phyloP scores from a whole-genome alignment of 2,888 invertebrate species.

The Colostygia pectinataria region DNA sequence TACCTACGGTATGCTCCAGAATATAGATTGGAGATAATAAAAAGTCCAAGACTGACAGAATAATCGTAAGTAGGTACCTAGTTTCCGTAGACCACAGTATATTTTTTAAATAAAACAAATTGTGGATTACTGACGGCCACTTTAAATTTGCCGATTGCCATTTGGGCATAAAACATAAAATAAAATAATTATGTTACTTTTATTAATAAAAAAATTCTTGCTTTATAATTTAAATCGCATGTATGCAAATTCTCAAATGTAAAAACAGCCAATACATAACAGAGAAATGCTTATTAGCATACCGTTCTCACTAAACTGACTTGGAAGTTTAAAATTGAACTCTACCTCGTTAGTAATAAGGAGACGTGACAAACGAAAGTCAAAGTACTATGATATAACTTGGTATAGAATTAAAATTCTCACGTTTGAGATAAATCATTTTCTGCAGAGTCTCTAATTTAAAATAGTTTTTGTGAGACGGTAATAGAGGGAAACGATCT shows the following conservation, averaged over 20 bases:
- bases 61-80: too few relatives aligned
- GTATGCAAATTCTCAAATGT: slow-evolving; percentile 14
- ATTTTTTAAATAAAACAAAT: not conserved
- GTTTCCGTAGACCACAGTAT: too few relatives aligned
- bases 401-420: slow-evolving; percentile 20
- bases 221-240: not conserved
- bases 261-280: slow-evolving; percentile 28
- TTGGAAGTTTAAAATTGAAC: slow-evolving; percentile 10
- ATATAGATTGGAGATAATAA: too few relatives aligned
- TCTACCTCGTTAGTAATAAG: slow-evolving; percentile 11
- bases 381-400: slow-evolving; percentile 25
- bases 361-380: slow-evolving; percentile 20
- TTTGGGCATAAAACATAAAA: too few relatives aligned
- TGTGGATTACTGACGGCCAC: not conserved
- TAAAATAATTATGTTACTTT: too few relatives aligned
- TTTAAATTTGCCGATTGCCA: not conserved
- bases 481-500: slow-evolving; percentile 12
- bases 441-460: slow-evolving; percentile 10
- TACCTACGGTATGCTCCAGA: too few relatives aligned
- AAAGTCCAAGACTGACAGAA: too few relatives aligned
- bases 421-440: slow-evolving; percentile 23
- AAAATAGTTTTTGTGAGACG: slow-evolving; percentile 13
- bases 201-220: too few relatives aligned
- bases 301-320: slow-evolving; percentile 39
- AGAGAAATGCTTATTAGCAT: slow-evolving; percentile 48